Percentiles rank a stretch among this genome's conserved stretches.
phyloP scores from a whole-genome alignment of 2,797 vertebrate species.

The Leptatherina wallacei region DNA sequence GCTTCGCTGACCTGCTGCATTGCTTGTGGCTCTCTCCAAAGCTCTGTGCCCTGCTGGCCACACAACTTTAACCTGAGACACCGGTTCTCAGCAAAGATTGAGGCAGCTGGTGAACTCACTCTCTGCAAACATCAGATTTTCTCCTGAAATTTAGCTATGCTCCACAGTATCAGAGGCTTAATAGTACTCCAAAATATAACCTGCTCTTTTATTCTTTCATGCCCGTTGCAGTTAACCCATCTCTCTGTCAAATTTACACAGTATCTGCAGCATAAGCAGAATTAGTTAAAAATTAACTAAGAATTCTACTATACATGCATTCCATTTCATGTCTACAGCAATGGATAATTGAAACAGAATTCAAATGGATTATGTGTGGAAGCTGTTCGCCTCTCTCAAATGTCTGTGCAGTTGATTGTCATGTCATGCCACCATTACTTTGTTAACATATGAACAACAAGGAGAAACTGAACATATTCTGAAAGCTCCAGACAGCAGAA shows the following conservation, averaged over 20 bases:
- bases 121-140: slow-evolving; percentile 48
- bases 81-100: slow-evolving; percentile 49
- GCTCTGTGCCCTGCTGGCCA: slow-evolving; percentile 39
- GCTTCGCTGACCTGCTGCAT: slow-evolving; percentile 59
- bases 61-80: slow-evolving; percentile 52
- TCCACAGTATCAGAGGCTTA: slow-evolving; percentile 30
- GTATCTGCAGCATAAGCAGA: slow-evolving; percentile 15
- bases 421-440: slow-evolving; percentile 46
- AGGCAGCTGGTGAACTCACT: slow-evolving; percentile 54
- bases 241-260: slow-evolving; percentile 23
- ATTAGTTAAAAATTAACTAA: slow-evolving; percentile 29
- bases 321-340: slow-evolving; percentile 30
- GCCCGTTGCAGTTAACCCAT: slow-evolving; percentile 22
- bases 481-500: slow-evolving; percentile 46
- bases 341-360: slow-evolving; percentile 41
- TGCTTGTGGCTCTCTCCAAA: slow-evolving; percentile 54
- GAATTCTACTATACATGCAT: slow-evolving; percentile 17
- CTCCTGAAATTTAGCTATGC: slow-evolving; percentile 34
- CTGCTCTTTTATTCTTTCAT: slow-evolving; percentile 28
- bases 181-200: slow-evolving; percentile 41
- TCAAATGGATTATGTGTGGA: slow-evolving; percentile 44
- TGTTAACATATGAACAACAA: slow-evolving; percentile 49
- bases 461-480: slow-evolving; percentile 34
- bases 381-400: slow-evolving; percentile 28
- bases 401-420: slow-evolving; percentile 54